Base-by-base conservation (phyloP, 1,140 invertebrate species). In the Xylocopa sonorina region DNA sequence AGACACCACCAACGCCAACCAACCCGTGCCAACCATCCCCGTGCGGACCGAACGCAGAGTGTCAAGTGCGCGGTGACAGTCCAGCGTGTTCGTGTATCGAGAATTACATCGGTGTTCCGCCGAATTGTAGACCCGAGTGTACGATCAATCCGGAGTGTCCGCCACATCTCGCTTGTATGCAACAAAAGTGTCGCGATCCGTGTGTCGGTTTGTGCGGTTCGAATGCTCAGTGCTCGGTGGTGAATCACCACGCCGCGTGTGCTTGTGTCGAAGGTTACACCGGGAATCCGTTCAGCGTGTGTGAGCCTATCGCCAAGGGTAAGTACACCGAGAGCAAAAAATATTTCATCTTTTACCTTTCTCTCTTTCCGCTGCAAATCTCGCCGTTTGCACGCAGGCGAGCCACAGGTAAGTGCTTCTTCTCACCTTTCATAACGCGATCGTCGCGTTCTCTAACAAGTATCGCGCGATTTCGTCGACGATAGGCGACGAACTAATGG, bases 1-100 rank as follows among this genome's bases (percentile, higher is more conserved):
- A 84, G 78, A 75, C 79, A 66, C 86, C 92, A 81, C 62, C 87
- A 69, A 66, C 80, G 41, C 88, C 89, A 57, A 81, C 89, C 46
- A 94, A 95, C 88, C 95, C 95, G 2, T 96, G 95, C 82, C 83
- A 92, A 21, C 94, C 94, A 57, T 94, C 94, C 24, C 95, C 95
- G 0, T 95, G 95, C 80, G 95, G 95, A 29, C 92, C 92, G 0
- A 95, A 95, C 85, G 92, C 94, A 0, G 89, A 94, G 12, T 95
- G 95, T 77, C 86, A 92, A 78, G 91, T 94, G n/a, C 90, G 92
- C 1, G 93, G 93, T 16, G 93, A 94, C 5, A 91, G 87, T 76
- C 91, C 93, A 3, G 93, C 92, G 1, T 94, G 94, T 86, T 93
- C 93, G 12, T 94, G 94, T 75, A 87, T 92, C 21, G 90, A 91